These are phyloP conservation scores for Cephus nigrinus DNA, from an alignment of 2,888 invertebrate species.

Conservation along the genomic window DNA sequence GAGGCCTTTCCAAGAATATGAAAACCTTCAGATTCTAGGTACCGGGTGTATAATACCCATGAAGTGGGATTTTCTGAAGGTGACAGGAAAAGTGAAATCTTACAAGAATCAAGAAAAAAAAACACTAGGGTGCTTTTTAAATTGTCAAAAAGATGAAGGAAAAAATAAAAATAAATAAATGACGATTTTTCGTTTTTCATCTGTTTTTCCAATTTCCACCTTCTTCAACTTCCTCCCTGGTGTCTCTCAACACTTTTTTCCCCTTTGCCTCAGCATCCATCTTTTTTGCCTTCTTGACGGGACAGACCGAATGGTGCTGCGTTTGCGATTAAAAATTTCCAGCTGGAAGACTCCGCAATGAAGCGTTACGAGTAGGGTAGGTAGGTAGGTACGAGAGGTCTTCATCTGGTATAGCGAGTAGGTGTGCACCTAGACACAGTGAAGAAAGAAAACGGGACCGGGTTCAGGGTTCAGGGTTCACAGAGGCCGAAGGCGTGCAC, in stretches of 20 bases:
- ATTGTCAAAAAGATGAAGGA: not conserved
- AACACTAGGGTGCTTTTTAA: not conserved
- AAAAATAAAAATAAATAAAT: not conserved
- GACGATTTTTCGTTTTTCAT: not conserved
- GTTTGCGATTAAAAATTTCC: constrained; percentile 39
- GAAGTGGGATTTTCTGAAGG: not conserved
- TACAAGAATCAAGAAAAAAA: not conserved
- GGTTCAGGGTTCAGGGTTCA: not conserved
- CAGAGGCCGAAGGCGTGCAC: not conserved
- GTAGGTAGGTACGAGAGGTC: not conserved
- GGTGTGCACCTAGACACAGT: not conserved
- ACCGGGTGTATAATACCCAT: not conserved
- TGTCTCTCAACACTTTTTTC: not conserved
- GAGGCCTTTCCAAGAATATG: not conserved
- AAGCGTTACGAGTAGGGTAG: constrained; percentile 25
- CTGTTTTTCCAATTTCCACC: not conserved
- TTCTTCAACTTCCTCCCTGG: not conserved
- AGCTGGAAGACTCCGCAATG: constrained; percentile 27
- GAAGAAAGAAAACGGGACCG: not conserved
- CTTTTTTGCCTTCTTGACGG: constrained; percentile 10
- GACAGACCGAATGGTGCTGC: constrained; percentile 8
- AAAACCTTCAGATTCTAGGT: not conserved
- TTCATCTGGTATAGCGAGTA: not conserved
- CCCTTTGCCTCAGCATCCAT: not conserved
- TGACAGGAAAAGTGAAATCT: not conserved